Evolutionary conservation across 1,140 invertebrate genomes (phyloP).

Genomic region (Listronotus oregonensis): DNA sequence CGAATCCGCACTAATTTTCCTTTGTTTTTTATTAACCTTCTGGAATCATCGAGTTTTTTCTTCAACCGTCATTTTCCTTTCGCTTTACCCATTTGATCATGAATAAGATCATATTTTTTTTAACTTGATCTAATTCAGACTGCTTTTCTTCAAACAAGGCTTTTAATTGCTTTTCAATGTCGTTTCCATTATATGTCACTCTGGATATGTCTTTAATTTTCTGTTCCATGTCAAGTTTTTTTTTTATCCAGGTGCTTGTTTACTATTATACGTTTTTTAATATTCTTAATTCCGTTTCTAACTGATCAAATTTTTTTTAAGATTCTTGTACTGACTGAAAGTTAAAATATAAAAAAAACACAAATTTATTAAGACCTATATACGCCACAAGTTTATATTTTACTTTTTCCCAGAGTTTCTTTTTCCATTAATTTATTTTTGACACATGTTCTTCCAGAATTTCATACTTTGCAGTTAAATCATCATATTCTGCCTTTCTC

Average conservation of each 20-base stretch:
- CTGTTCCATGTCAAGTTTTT: slow-evolving; percentile 70
- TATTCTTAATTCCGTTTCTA: slow-evolving; percentile 69
- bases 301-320: slow-evolving; percentile 63
- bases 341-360: slow-evolving; percentile 5
- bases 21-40: slow-evolving; percentile 80
- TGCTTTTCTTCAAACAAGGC: slow-evolving; percentile 74
- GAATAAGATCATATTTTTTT: slow-evolving; percentile 73
- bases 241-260: slow-evolving; percentile 74
- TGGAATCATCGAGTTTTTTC: slow-evolving; percentile 83
- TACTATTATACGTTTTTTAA: slow-evolving; percentile 68
- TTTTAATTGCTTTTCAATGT: slow-evolving; percentile 70
- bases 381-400: no score
- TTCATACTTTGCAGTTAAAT: slow-evolving; percentile 80
- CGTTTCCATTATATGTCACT: slow-evolving; percentile 61
- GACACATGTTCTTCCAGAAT: slow-evolving; percentile 80
- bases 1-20: slow-evolving; percentile 75
- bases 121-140: slow-evolving; percentile 73
- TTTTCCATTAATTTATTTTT: slow-evolving; percentile 77
- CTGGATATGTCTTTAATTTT: slow-evolving; percentile 70
- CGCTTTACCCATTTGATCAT: slow-evolving; percentile 71
- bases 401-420: slow-evolving; percentile 65
- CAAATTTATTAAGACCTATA: neutral
- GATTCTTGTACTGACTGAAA: slow-evolving; percentile 56
- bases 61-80: slow-evolving; percentile 79
- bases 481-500: slow-evolving; percentile 76